These are phyloP conservation scores for Chascanopsetta lugubris DNA, from an alignment of 2,113 vertebrate species.

Conservation along the genomic window DNA sequence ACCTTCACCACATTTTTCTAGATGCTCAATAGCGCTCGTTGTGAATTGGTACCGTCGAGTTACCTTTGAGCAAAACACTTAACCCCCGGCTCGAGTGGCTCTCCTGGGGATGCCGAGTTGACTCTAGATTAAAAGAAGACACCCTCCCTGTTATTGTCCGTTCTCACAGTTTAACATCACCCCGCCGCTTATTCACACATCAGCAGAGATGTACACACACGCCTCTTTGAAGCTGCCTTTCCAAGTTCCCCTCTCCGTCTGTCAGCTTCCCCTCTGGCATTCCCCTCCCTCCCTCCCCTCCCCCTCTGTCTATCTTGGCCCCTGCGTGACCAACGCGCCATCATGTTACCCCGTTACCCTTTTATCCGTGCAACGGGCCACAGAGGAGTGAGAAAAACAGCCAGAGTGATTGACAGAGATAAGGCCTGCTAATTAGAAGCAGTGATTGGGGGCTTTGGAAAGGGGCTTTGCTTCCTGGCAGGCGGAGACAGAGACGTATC, in stretches of 20 bases:
- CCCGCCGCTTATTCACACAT: conserved; percentile 4
- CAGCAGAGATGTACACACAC: conserved; percentile 5
- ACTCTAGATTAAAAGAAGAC: conserved; percentile 21
- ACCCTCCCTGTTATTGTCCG: not conserved
- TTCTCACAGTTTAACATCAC: conserved; percentile 2
- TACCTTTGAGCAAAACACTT: conserved; percentile 35
- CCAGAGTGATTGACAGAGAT: conserved; percentile 74
- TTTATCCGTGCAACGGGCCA: conserved; percentile 38
- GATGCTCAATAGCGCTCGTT: not conserved
- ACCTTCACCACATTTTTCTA: not conserved
- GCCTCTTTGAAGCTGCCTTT: conserved; percentile 13
- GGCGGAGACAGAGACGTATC: conserved; percentile 66
- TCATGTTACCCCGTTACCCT: conserved; percentile 30
- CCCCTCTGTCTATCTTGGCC: conserved; percentile 13
- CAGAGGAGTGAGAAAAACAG: conserved; percentile 50
- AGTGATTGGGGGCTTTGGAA: conserved; percentile 67
- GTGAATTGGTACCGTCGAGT: conserved; percentile 14
- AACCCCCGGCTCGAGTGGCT: conserved; percentile 24
- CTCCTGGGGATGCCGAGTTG: conserved; percentile 1
- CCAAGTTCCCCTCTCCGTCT: conserved; percentile 5
- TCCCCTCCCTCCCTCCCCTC: conserved; percentile 1
- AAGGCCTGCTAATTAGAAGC: conserved; percentile 77
- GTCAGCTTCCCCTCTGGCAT: conserved; percentile 26
- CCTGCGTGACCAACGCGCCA: conserved; percentile 33
- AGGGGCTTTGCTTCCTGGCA: conserved; percentile 66